phyloP scores from a whole-genome alignment of 1,140 invertebrate genomes.

The Eubasilissa regina region DNA sequence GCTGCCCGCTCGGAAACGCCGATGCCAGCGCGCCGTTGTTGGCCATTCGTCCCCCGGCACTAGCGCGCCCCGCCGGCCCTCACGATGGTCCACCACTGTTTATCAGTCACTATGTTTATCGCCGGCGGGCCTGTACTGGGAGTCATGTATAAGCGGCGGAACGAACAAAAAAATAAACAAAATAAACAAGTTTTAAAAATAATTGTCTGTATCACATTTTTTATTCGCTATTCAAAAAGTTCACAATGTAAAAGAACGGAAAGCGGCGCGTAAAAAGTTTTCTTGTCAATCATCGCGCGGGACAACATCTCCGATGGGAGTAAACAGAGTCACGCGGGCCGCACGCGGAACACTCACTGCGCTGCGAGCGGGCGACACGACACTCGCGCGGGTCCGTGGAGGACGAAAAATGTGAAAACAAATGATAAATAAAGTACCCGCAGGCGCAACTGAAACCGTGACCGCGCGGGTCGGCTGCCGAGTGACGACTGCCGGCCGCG shows the following conservation, averaged over 20 bases:
- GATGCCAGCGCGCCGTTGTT: constrained; percentile 71
- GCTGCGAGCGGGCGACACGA: neutral
- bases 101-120: constrained; percentile 27
- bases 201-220: constrained; percentile 51
- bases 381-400: neutral
- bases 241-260: constrained; percentile 27
- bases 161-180: constrained; percentile 51
- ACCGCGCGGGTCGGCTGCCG: constrained; percentile 54
- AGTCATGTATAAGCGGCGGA: neutral
- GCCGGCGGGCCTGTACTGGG: neutral
- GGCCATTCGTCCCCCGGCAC: constrained; percentile 64
- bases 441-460: constrained; percentile 31
- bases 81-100: constrained; percentile 25
- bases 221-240: constrained; percentile 35
- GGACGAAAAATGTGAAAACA: constrained; percentile 34
- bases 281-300: constrained; percentile 26
- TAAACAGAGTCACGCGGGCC: constrained; percentile 48
- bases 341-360: constrained; percentile 31
- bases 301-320: constrained; percentile 28
- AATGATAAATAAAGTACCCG: constrained; percentile 33
- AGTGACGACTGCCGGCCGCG: constrained; percentile 52
- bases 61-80: constrained; percentile 38
- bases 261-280: constrained; percentile 36
- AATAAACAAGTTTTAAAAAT: constrained; percentile 45
- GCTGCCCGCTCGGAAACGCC: constrained; percentile 70